Conservation (phyloP, 2,113 vertebrate species). For the Beaufortia kweichowensis region DNA sequence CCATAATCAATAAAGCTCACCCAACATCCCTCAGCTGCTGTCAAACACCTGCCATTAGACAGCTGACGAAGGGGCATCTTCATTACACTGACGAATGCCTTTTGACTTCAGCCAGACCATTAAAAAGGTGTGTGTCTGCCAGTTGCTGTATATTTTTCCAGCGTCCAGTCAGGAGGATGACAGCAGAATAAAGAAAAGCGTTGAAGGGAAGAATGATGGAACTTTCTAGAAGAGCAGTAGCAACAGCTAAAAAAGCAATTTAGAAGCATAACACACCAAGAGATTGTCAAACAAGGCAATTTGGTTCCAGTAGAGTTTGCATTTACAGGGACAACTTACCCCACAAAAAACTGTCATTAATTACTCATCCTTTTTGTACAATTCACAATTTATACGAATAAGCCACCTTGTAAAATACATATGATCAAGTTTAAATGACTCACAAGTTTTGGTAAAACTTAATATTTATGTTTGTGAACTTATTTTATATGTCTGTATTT, state of each 20-base stretch:
- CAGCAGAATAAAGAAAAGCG: slow-evolving; percentile 56
- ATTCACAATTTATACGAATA: too few relatives aligned
- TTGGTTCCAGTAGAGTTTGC: not conserved
- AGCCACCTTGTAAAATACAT: too few relatives aligned
- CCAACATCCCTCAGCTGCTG: not conserved
- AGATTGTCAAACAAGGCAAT: not conserved
- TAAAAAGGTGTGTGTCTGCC: slow-evolving; percentile 4
- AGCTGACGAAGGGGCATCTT: not conserved
- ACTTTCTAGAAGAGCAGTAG: not conserved
- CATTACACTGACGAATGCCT: not conserved
- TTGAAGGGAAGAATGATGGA: slow-evolving; percentile 38
- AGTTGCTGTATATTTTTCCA: not conserved
- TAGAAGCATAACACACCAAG: not conserved
- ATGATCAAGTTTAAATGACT: too few relatives aligned
- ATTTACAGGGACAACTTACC: not conserved
- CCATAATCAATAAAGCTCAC: slow-evolving; percentile 26
- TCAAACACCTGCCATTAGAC: not conserved
- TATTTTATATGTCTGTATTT: too few relatives aligned
- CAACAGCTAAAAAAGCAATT: not conserved
- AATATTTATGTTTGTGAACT: too few relatives aligned
- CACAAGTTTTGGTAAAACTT: too few relatives aligned
- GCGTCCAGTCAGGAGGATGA: not conserved
- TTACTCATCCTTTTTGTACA: too few relatives aligned
- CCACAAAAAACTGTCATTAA: too few relatives aligned
- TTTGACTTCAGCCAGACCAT: not conserved